These are phyloP conservation scores for Diadophis punctatus DNA, from an alignment of 2,113 vertebrate species.

Conservation along the genomic window DNA sequence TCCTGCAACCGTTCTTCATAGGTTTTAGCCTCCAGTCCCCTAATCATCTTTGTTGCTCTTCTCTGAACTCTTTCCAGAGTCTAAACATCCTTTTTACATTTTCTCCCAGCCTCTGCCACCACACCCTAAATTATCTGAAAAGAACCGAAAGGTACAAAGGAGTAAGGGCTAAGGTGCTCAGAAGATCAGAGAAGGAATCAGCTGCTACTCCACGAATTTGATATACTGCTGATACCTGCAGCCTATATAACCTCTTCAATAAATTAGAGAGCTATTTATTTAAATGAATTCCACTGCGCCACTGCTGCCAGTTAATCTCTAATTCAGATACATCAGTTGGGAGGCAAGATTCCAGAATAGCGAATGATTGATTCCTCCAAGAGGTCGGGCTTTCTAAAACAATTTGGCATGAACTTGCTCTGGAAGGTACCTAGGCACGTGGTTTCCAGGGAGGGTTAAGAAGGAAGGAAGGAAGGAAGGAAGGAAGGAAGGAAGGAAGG, in stretches of 20 bases:
- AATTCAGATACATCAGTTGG: conserved; percentile 66
- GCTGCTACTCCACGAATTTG: conserved; percentile 21
- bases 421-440: neutral
- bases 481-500: no score
- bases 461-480: accelerated
- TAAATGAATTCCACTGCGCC: conserved; percentile 59
- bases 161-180: neutral
- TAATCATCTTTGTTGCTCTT: no score
- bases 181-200: neutral
- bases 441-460: conserved; percentile 22
- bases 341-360: conserved; percentile 61
- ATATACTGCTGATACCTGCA: conserved; percentile 7
- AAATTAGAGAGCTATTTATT: conserved; percentile 64
- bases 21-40: no score
- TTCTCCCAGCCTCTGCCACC: neutral
- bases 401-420: conserved; percentile 3
- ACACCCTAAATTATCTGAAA: neutral
- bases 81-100: no score
- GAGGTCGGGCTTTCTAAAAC: conserved; percentile 45
- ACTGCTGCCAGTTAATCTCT: conserved; percentile 65
- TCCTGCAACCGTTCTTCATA: no score
- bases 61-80: no score
- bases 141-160: conserved; percentile 10
- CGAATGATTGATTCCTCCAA: conserved; percentile 57
- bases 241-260: conserved; percentile 59